A percentile compares a stretch with the other conserved stretches of the same genome.
Conservation (phyloP, 2,797 vertebrate genomes). For the Manis javanica region DNA sequence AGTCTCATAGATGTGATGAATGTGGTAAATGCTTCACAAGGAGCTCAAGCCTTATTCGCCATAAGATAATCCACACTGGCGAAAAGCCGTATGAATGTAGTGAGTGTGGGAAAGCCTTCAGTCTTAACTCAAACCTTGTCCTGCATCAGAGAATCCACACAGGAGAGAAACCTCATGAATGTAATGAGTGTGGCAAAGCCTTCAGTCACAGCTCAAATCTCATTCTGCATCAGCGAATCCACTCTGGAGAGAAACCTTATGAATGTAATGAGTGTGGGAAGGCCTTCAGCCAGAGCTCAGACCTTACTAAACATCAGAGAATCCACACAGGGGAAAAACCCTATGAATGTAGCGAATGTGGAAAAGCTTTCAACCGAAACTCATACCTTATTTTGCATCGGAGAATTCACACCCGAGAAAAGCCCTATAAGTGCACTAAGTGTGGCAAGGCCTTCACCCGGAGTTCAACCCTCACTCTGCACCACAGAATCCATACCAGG, state of each 20-base stretch:
- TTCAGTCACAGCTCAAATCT: slow-evolving; percentile 85
- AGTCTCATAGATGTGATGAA: slow-evolving; percentile 81
- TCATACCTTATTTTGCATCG: slow-evolving; percentile 84
- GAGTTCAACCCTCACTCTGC: slow-evolving; percentile 82
- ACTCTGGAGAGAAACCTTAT: slow-evolving; percentile 84
- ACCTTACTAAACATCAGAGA: slow-evolving; percentile 83
- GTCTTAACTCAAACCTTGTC: slow-evolving; percentile 84
- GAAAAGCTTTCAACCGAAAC: slow-evolving; percentile 84
- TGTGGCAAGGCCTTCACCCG: slow-evolving; percentile 84
- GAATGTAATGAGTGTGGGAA: slow-evolving; percentile 83
- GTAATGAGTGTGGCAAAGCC: slow-evolving; percentile 82
- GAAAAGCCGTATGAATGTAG: slow-evolving; percentile 82
- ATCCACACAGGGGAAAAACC: slow-evolving; percentile 84
- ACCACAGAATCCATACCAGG: slow-evolving; percentile 81
- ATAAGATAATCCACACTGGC: slow-evolving; percentile 81
- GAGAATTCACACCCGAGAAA: slow-evolving; percentile 84
- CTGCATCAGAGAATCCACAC: slow-evolving; percentile 84
- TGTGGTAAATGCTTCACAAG: slow-evolving; percentile 83
- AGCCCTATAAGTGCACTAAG: slow-evolving; percentile 83
- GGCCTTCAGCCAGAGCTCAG: slow-evolving; percentile 84
- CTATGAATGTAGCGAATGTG: slow-evolving; percentile 83
- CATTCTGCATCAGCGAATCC: slow-evolving; percentile 83
- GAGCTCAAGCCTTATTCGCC: slow-evolving; percentile 83
- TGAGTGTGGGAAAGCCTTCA: slow-evolving; percentile 84
- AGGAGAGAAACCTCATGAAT: slow-evolving; percentile 84